Evolutionary conservation across 35 echinoderm and acorn worm species (phyloP).

Genomic region (Strongylocentrotus purpuratus): DNA sequence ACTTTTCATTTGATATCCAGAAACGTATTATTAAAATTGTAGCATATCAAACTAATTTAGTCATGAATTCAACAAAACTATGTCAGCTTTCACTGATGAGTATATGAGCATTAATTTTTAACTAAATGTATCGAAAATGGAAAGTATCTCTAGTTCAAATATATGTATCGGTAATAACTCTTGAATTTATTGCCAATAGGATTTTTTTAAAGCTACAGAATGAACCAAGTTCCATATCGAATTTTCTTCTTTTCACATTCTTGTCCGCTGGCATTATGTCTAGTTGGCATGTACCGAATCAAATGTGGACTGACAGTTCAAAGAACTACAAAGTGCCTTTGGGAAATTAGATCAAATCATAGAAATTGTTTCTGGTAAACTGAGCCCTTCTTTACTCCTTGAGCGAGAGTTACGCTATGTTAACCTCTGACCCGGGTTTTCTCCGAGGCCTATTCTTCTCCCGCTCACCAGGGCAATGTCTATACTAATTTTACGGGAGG

Average conservation of each 20-base stretch:
- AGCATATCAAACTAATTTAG: too few relatives aligned
- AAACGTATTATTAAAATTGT: too few relatives aligned
- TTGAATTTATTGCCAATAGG: too few relatives aligned
- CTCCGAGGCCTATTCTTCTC: background rate
- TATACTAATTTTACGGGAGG: background rate
- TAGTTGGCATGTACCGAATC: background rate
- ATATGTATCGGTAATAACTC: too few relatives aligned
- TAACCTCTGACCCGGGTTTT: background rate
- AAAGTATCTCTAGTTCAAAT: too few relatives aligned
- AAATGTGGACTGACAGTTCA: background rate
- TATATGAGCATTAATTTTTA: too few relatives aligned
- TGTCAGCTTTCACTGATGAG: too few relatives aligned
- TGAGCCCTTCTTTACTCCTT: background rate
- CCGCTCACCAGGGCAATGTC: background rate
- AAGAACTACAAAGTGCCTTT: background rate
- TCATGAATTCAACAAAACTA: too few relatives aligned
- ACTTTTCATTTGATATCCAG: too few relatives aligned
- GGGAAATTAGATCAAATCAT: conserved; percentile 5
- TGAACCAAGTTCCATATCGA: background rate
- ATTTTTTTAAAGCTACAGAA: background rate
- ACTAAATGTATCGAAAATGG: too few relatives aligned
- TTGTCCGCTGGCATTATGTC: background rate
- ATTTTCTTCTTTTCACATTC: background rate
- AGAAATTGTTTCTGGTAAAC: conserved; percentile 12
- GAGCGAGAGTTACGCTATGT: background rate